Evolutionary conservation across 2,888 invertebrate species (phyloP).

Genomic region (Sarcophaga caerulescens): DNA sequence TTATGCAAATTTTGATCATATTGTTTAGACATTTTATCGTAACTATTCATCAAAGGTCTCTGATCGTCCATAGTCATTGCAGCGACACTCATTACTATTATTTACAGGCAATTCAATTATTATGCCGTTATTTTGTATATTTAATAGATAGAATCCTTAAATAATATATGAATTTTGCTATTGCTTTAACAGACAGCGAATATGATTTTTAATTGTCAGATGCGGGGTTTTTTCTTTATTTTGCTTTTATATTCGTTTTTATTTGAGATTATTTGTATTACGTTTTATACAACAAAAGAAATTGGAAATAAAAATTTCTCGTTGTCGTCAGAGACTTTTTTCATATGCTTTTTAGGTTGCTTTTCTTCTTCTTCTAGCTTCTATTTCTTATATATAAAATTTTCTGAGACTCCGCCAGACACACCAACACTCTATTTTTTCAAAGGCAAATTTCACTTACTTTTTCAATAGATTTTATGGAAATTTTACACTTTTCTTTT

Average conservation of each 20-base stretch:
- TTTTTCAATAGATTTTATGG: conserved; percentile 68
- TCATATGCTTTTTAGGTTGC: conserved; percentile 47
- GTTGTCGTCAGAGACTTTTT: conserved; percentile 61
- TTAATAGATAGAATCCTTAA: conserved; percentile 53
- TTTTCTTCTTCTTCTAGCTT: conserved; percentile 66
- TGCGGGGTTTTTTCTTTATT: conserved; percentile 28
- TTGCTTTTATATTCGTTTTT: conserved; percentile 28
- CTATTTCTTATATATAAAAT: conserved; percentile 62
- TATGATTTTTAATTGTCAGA: conserved; percentile 33
- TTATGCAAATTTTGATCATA: conserved; percentile 77
- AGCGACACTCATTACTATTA: conserved; percentile 78
- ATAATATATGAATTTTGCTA: conserved; percentile 24
- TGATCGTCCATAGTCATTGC: conserved; percentile 81
- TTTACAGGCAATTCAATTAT: conserved; percentile 41
- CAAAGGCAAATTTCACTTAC: conserved; percentile 71
- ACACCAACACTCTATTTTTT: conserved; percentile 67
- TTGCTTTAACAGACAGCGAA: conserved; percentile 22
- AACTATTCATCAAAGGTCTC: conserved; percentile 80
- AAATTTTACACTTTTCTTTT: conserved; percentile 70
- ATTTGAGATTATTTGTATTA: conserved; percentile 41
- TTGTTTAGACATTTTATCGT: conserved; percentile 79
- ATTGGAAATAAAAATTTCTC: conserved; percentile 52
- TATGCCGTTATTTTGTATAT: conserved; percentile 35
- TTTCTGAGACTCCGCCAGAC: conserved; percentile 63
- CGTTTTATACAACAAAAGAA: conserved; percentile 53